Conservation (phyloP, 2,113 vertebrate genomes). For the Notarius lentiginosus region DNA sequence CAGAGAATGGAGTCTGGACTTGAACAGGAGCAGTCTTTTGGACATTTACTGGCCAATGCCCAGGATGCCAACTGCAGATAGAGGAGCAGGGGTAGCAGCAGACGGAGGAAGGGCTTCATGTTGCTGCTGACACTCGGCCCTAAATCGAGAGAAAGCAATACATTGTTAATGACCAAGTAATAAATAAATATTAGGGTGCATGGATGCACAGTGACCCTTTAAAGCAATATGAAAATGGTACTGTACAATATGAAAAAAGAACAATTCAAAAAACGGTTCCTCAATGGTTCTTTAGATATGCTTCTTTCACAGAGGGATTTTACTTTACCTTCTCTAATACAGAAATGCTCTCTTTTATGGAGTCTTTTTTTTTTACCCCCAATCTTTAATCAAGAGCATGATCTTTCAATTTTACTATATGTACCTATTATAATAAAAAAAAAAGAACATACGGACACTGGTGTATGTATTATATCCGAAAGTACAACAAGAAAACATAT, state of each 20-base stretch:
- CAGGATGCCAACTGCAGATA: conserved; percentile 55
- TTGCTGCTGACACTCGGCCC: conserved; percentile 55
- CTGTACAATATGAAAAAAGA: background rate
- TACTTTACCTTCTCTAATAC: background rate
- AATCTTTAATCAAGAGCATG: too few species aligned
- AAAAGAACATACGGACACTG: too few species aligned
- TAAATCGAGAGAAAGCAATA: conserved; percentile 56
- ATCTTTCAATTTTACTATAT: too few species aligned
- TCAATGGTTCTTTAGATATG: background rate
- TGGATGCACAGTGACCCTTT: background rate
- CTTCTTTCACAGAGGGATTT: background rate
- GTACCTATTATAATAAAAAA: too few species aligned
- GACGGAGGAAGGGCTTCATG: conserved; percentile 67
- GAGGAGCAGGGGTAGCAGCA: conserved; percentile 56
- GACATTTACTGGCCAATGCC: conserved; percentile 62
- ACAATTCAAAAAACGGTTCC: background rate
- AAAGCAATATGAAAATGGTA: background rate
- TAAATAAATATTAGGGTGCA: background rate
- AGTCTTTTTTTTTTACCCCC: too few species aligned
- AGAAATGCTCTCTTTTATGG: background rate
- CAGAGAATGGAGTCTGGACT: conserved; percentile 67
- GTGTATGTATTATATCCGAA: too few species aligned
- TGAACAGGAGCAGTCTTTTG: conserved; percentile 65
- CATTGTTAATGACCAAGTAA: conserved; percentile 37
- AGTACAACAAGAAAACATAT: too few species aligned